Conservation (phyloP, 1,140 invertebrate species). For the Eupristina koningsbergeri region DNA sequence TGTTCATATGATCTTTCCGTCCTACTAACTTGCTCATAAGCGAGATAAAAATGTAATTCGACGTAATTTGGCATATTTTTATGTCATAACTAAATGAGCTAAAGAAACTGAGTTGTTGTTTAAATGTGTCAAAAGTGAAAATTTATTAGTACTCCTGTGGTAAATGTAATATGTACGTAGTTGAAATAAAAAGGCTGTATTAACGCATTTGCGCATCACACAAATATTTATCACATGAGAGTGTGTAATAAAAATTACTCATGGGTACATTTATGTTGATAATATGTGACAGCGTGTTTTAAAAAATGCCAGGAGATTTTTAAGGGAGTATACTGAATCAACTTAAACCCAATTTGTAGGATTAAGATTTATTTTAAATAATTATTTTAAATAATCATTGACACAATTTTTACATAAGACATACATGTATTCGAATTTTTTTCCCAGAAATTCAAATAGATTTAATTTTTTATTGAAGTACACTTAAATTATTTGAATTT, state of each 20-base stretch:
- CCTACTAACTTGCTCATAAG: background rate
- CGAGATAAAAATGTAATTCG: background rate
- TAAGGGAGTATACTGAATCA: background rate
- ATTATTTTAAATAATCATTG: too few relatives aligned
- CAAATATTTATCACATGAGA: background rate
- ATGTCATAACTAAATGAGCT: constrained; percentile 8
- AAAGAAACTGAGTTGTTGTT: background rate
- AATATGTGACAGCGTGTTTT: background rate
- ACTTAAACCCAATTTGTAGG: background rate
- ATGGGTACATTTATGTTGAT: background rate
- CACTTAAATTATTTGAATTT: too few relatives aligned
- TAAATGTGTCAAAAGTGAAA: background rate
- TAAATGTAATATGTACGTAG: background rate
- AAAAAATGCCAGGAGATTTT: background rate
- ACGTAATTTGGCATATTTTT: background rate
- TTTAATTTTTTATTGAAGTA: too few relatives aligned
- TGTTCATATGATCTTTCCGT: too few relatives aligned
- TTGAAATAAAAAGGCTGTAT: constrained; percentile 7
- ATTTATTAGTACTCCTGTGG: constrained; percentile 20
- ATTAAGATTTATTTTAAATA: background rate
- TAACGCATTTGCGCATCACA: background rate
- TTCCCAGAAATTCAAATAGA: background rate
- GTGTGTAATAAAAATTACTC: constrained; percentile 1
- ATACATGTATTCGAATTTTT: background rate
- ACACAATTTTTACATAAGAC: too few relatives aligned